A percentile compares a stretch with the other conserved stretches of the same genome.
Evolutionary conservation across 2,888 invertebrate genomes (phyloP).

Genomic region (Drosophila histrio): DNA sequence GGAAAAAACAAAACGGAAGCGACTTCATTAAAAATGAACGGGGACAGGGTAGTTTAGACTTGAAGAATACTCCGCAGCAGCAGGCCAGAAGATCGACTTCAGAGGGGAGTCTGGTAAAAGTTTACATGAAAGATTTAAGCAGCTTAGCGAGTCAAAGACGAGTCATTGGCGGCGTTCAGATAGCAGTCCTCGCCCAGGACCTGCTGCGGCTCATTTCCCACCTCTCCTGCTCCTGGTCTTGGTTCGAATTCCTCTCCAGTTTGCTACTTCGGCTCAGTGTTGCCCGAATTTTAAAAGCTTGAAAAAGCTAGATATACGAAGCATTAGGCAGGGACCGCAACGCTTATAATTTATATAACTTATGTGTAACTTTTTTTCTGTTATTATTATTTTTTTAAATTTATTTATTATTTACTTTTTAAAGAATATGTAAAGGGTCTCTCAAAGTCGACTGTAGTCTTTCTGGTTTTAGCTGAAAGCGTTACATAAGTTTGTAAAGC

Average conservation of each 20-base stretch:
- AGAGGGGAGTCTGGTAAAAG: conserved; percentile 46
- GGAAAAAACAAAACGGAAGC: conserved; percentile 41
- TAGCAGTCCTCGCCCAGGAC: neutral
- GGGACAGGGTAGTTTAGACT: neutral
- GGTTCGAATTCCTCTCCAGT: neutral
- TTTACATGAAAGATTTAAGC: conserved; percentile 79
- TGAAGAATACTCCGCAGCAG: conserved; percentile 21
- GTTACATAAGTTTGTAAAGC: too few species aligned
- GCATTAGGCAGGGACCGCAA: too few species aligned
- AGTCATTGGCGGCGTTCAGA: conserved; percentile 49
- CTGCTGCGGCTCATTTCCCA: neutral
- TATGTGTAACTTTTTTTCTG: too few species aligned
- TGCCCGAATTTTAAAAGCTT: too few species aligned
- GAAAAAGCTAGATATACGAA: too few species aligned
- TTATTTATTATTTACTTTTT: too few species aligned
- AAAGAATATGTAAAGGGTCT: too few species aligned
- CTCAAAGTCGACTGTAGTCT: too few species aligned
- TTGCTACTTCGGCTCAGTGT: too few species aligned
- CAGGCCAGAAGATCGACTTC: conserved; percentile 62
- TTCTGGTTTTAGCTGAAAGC: too few species aligned
- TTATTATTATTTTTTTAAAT: too few species aligned
- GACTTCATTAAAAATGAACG: conserved; percentile 69
- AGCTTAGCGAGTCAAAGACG: conserved; percentile 74
- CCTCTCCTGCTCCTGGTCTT: neutral
- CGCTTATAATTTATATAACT: too few species aligned